Evolutionary conservation across 2,797 vertebrate species (phyloP).

Genomic region (Chaunax sp.): DNA sequence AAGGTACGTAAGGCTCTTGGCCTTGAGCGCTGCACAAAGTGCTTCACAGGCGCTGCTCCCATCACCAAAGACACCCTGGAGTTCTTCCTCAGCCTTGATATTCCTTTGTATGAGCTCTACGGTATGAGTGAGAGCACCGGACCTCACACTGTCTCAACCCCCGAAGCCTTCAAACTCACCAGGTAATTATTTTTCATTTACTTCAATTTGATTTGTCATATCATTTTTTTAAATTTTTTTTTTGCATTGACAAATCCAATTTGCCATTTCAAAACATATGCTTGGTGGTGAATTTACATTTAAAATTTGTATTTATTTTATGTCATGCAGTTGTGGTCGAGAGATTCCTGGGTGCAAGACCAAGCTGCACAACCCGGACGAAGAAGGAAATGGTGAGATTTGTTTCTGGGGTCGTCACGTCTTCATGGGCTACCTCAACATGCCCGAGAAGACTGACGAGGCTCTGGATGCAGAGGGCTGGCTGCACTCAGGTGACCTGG

Average conservation of each 20-base stretch:
- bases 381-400: constrained; percentile 88
- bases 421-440: constrained; percentile 97
- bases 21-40: constrained; percentile 88
- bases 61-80: constrained; percentile 91
- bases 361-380: constrained; percentile 82
- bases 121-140: constrained; percentile 95
- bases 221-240: neutral
- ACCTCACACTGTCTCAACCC: constrained; percentile 86
- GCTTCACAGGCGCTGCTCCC: constrained; percentile 90
- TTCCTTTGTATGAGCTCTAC: constrained; percentile 90
- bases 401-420: constrained; percentile 95
- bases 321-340: constrained; percentile 87
- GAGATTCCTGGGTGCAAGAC: constrained; percentile 86
- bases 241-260: neutral
- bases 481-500: constrained; percentile 95
- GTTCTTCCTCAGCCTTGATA: constrained; percentile 94
- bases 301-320: neutral
- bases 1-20: constrained; percentile 90
- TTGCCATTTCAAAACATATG: neutral
- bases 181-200: constrained; percentile 81
- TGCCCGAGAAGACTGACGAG: constrained; percentile 87
- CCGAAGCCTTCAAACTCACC: constrained; percentile 78
- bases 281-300: fast-evolving
- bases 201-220: fast-evolving
- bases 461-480: constrained; percentile 89